Base-by-base conservation (phyloP, 2,888 invertebrate species). In the Lydus trimaculatus region DNA sequence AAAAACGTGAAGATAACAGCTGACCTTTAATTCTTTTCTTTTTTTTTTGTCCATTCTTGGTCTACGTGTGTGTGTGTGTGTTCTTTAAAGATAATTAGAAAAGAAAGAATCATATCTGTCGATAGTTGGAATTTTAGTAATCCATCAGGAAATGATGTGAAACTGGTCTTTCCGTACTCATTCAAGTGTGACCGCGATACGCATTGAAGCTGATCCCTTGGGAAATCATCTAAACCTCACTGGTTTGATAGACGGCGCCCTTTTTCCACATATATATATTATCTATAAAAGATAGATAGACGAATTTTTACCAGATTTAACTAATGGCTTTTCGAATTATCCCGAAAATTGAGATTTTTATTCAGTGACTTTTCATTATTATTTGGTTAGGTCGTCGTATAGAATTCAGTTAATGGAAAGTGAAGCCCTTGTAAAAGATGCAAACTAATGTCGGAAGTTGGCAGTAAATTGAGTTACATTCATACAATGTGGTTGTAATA, bases 121-220 rank as follows among this genome's bases (percentile, higher is more conserved):
- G 25, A 43, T 43, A 43, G 61, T 63, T 66, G 70, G 67, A 70
- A 60, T 67, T 67, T 64, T 64, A 65, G 71, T 71, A 71, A 71
- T 71, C 71, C 71, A 71, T 84, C 84, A 83, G 82, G 82, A 82
- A 82, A 81, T 81, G 83, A 81, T 80, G 82, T 80, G 82, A 83
- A 78, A 80, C 78, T 80, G 76, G 75, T 77, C 83, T 84, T 84
- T 84, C 82, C 81, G 82, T 81, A 81, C 78, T 83, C 83, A 84
- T 84, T 85, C 81, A 84, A 85, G 84, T 84, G 84, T 85, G 84
- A 83, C 84, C 84, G 83, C 82, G 84, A 85, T 84, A 84, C 80
- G 82, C 82, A 82, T 83, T 83, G 80, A 82, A 76, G 79, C 76
- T 70, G 72, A 70, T 74, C 85, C 82, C 43, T 70, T 73, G 85